Conservation (phyloP, 2,888 invertebrate species). For the Drosophila prolongata region DNA sequence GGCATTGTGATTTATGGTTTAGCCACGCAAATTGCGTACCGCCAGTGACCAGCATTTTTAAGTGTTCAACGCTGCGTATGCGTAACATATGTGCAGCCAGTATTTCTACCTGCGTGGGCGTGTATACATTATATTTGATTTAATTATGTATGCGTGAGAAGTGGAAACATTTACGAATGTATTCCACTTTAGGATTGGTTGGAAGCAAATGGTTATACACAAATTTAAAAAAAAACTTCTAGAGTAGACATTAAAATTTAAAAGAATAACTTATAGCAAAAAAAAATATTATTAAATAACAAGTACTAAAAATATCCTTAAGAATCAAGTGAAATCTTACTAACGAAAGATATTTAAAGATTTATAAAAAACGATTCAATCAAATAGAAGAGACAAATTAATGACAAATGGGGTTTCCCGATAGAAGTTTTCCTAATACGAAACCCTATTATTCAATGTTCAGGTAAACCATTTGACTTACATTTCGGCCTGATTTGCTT, state of each 20-base stretch:
- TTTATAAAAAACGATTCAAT: background rate
- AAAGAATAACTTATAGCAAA: too few species aligned
- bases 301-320: too few species aligned
- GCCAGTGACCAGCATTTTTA: conserved; percentile 56
- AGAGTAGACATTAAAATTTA: too few species aligned
- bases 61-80: conserved; percentile 45
- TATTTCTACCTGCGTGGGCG: background rate
- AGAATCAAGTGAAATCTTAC: too few species aligned
- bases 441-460: conserved; percentile 9
- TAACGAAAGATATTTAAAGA: too few species aligned
- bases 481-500: conserved; percentile 30
- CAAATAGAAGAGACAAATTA: background rate
- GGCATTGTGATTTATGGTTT: conserved; percentile 63
- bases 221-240: background rate
- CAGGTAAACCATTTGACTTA: background rate
- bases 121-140: conserved; percentile 50
- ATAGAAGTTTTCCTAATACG: background rate
- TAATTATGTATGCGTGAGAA: conserved; percentile 52
- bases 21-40: conserved; percentile 30
- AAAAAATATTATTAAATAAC: too few species aligned
- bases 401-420: conserved; percentile 5
- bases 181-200: background rate
- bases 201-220: background rate
- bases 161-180: conserved; percentile 15
- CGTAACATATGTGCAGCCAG: conserved; percentile 48